Evolutionary conservation across 2,113 vertebrate species (phyloP), one percentile per base, ranked within the genome.

Genomic region (Myxocyprinus asiaticus): DNA sequence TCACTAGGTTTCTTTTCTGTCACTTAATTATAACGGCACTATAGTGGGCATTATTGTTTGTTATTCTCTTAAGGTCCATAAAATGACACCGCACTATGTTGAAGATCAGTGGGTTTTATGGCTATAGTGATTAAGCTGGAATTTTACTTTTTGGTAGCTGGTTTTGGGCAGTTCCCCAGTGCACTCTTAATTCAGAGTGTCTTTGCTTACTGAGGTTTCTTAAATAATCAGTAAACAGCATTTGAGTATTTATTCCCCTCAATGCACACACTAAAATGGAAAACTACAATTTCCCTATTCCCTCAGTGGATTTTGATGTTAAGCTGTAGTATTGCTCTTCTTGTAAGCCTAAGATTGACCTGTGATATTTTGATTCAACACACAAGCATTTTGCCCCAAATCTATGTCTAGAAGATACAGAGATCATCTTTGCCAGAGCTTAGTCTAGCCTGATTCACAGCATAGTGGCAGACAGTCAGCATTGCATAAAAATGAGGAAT

Each of bases 401-500:
- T 42, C 58, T 17, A 72, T 77, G 45, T 17, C 7, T 22, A 72
- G 59, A 56, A 69, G 74, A 71, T 45, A 10, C 59, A 53, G 80
- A 81, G 50, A 45, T 77, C 61, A 10, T 58, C 22, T 47, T 15
- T 58, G 59, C 48, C 59, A 9, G 45, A 65, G 67, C 42, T 14
- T 48, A 62, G 43, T 50, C 4, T 12, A 70, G 62, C 17, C 71
- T 67, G 66, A 78, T 65, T 70, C 33, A 77, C 67, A 45, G 53
- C 62, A 65, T 70, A 78, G 50, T 61, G 44, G 51, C 43, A 81
- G 62, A 64, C 51, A 8, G 67, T 45, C 42, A 43, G 50, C 48
- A 53, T 79, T 55, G 59, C 59, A 64, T 72, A 72, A 72, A n/a
- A 33, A 65, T 65, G n/a, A 56, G 68, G 42, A 72, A 22, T 66